Evolutionary conservation across 2,797 vertebrate genomes (phyloP).

Genomic region (Scolopax bukidnonensis): DNA sequence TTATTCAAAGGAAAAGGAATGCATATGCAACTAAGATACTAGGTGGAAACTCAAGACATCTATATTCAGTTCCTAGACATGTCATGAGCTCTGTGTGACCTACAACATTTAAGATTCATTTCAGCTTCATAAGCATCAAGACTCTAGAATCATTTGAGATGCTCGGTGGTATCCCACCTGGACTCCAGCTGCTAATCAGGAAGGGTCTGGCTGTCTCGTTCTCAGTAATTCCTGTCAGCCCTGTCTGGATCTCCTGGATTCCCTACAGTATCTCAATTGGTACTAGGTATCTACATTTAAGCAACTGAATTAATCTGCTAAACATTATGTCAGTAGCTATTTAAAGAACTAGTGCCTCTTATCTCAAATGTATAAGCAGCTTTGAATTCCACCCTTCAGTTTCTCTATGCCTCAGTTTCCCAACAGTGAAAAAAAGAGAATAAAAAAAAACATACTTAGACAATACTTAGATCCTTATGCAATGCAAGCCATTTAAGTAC

Average conservation of each 20-base stretch:
- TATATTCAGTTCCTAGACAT: not conserved
- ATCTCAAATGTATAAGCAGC: not conserved
- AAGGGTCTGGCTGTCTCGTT: not conserved
- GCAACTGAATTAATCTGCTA: not conserved
- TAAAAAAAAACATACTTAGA: not conserved
- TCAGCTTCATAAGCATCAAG: not conserved
- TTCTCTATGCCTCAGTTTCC: not conserved
- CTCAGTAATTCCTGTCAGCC: not conserved
- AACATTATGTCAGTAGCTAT: not conserved
- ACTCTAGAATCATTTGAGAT: not conserved
- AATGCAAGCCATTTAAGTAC: not conserved
- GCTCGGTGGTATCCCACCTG: fast-evolving
- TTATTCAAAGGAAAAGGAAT: not conserved
- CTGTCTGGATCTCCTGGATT: not conserved
- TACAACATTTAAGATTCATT: not conserved
- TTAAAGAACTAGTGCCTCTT: not conserved
- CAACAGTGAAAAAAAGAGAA: not conserved
- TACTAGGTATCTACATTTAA: not conserved
- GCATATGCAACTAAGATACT: not conserved
- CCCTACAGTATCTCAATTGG: not conserved
- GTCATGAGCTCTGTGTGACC: not conserved
- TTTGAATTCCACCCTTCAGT: not conserved
- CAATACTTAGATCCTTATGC: not conserved
- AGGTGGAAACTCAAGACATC: not conserved
- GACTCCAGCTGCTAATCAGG: not conserved